phyloP scores from a whole-genome alignment of 2,888 invertebrate genomes.

The Hymenopus coronatus region DNA sequence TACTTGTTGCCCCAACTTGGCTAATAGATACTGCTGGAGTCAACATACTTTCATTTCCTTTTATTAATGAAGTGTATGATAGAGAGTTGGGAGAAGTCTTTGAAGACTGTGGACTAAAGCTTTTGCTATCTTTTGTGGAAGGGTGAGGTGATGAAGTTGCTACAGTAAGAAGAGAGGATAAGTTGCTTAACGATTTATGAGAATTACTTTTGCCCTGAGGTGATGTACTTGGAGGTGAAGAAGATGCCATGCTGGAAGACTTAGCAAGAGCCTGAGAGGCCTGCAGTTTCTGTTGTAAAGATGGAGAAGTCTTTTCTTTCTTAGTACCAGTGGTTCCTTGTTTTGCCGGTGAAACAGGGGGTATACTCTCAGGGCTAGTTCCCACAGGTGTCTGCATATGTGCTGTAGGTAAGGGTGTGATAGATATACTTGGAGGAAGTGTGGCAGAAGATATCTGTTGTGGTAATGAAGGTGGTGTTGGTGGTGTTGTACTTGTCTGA shows the following conservation, averaged over 20 bases:
- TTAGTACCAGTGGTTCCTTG: neutral
- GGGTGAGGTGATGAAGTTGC: neutral
- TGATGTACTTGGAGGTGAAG: neutral
- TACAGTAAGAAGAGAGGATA: neutral
- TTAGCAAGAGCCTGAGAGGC: slow-evolving; percentile 18
- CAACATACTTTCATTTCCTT: slow-evolving; percentile 2
- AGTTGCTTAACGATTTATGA: neutral
- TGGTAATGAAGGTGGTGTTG: neutral
- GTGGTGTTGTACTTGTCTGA: neutral
- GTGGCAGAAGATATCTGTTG: neutral
- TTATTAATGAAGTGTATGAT: neutral
- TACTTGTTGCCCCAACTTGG: neutral
- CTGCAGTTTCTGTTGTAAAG: slow-evolving; percentile 20
- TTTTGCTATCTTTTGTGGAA: neutral
- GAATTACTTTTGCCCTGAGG: neutral
- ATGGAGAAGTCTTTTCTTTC: neutral
- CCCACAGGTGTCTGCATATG: neutral
- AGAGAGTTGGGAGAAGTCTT: neutral
- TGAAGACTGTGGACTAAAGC: neutral
- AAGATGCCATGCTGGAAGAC: neutral
- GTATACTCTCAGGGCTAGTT: neutral
- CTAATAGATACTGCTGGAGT: slow-evolving; percentile 5
- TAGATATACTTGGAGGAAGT: slow-evolving; percentile 12
- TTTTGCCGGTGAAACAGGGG: neutral
- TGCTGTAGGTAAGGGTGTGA: neutral